A percentile compares a stretch with the other conserved stretches of the same genome.
phyloP scores from a whole-genome alignment of 2,888 invertebrate genomes.

The Hipparchia semele region DNA sequence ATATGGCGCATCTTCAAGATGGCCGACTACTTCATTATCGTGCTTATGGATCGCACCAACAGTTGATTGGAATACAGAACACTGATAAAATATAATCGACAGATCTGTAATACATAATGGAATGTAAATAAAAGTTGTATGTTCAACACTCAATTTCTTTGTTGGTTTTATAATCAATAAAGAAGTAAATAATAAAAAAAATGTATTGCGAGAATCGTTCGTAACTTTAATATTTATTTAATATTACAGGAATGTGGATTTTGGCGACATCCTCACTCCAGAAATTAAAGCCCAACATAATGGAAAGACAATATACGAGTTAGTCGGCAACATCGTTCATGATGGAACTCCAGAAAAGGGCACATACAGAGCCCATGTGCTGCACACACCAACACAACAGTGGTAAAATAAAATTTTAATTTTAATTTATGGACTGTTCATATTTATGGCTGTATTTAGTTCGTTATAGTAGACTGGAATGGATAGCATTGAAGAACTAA shows the following conservation, averaged over 20 bases:
- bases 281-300: constrained; percentile 90
- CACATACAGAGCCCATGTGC: constrained; percentile 96
- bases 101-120: not conserved
- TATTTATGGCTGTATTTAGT: no score
- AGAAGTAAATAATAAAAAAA: not conserved
- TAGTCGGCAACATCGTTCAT: constrained; percentile 99
- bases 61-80: no score
- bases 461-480: no score
- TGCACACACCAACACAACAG: constrained; percentile 93
- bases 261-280: constrained; percentile 96
- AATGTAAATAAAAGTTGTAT: not conserved
- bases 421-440: not conserved
- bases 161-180: no score
- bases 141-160: not conserved
- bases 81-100: no score
- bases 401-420: constrained; percentile 78
- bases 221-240: not conserved
- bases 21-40: no score
- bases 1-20: not conserved
- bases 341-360: constrained; percentile 98
- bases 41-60: no score
- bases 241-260: constrained; percentile 93
- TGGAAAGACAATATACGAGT: constrained; percentile 94
- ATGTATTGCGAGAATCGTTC: not conserved
- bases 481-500: no score